phyloP scores from a whole-genome alignment of 2,797 vertebrate species.

The Carapus acus region DNA sequence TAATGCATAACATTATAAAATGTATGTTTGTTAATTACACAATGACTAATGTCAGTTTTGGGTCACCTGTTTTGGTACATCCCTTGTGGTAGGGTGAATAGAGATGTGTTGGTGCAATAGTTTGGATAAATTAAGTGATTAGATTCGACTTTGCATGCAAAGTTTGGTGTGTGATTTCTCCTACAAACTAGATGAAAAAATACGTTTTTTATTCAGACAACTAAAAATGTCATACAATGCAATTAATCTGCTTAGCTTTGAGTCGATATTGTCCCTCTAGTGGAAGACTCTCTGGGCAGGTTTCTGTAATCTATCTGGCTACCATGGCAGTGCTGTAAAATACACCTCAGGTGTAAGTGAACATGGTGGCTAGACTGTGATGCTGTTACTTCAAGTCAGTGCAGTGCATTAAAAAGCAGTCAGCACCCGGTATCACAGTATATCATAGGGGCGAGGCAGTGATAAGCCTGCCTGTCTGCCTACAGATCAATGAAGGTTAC shows the following conservation, averaged over 20 bases:
- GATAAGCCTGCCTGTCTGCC: constrained; percentile 88
- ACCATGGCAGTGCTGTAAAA: constrained; percentile 64
- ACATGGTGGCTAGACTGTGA: constrained; percentile 70
- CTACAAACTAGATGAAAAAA: too few species aligned
- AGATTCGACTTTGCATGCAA: too few species aligned
- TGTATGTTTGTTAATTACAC: too few species aligned
- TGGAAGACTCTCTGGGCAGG: constrained; percentile 52
- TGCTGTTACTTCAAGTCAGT: constrained; percentile 75
- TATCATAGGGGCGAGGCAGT: constrained; percentile 85
- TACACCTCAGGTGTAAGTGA: constrained; percentile 76
- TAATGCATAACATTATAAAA: too few species aligned
- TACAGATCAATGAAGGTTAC: constrained; percentile 98
- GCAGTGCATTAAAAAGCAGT: constrained; percentile 97
- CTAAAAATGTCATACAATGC: constrained; percentile 6
- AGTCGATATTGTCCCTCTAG: constrained; percentile 46
- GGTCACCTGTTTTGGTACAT: too few species aligned
- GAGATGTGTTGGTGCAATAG: too few species aligned
- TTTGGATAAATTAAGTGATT: too few species aligned
- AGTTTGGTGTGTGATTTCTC: too few species aligned
- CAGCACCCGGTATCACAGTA: constrained; percentile 84
- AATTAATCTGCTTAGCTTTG: constrained; percentile 35
- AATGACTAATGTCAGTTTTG: too few species aligned
- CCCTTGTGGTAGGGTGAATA: too few species aligned
- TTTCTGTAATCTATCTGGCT: constrained; percentile 58
- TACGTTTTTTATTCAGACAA: too few species aligned